Base-by-base conservation (phyloP, 2,888 invertebrate species). In the Rhogogaster chlorosoma region DNA sequence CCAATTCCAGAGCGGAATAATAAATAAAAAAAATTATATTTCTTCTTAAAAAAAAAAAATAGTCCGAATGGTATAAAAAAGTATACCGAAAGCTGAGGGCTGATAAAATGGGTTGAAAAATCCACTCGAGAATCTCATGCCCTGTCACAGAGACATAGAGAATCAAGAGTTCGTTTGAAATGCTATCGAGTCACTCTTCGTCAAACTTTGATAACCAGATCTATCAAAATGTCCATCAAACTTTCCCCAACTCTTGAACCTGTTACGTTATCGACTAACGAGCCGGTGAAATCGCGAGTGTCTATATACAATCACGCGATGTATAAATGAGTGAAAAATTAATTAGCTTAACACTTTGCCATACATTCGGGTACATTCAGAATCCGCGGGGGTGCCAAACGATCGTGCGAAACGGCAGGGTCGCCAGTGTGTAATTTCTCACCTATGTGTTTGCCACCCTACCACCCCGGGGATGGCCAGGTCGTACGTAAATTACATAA, bases 401-500 rank as follows among this genome's bases (percentile, higher is more conserved):
- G 67, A 67, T 67, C 32, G 29, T 32, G 67, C 18, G 12, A 32
- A 67, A 32, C 67, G 67, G 32, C 12, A 6, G 10, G 26, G 61
- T 22, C 10, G 26, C 61, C 61, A 26, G 26, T 26, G 61, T 61
- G 12, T 61, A 26, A 26, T 26, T 61, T 26, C 61, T 22, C 61
- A 61, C 61, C 61, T 61, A 26, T 61, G 26, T 61, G 12, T 26
- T 26, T 61, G 26, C 61, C 61, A 61, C 61, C 53, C n/a, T n/a
- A 0, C n/a, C 18, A 18, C n/a, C n/a, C 61, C 12, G 61, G 26
- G 61, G 61, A 26, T 26, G 26, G 61, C 12, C 9, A 61, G 26
- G 61, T 26, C 26, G 61, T 61, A 61, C 61, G 61, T 61, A 61
- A 61, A 61, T 61, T 61, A 61, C 61, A 22, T 22, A 61, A 61